phyloP scores from a whole-genome alignment of 1,140 invertebrate genomes.

The Cepaea nemoralis region DNA sequence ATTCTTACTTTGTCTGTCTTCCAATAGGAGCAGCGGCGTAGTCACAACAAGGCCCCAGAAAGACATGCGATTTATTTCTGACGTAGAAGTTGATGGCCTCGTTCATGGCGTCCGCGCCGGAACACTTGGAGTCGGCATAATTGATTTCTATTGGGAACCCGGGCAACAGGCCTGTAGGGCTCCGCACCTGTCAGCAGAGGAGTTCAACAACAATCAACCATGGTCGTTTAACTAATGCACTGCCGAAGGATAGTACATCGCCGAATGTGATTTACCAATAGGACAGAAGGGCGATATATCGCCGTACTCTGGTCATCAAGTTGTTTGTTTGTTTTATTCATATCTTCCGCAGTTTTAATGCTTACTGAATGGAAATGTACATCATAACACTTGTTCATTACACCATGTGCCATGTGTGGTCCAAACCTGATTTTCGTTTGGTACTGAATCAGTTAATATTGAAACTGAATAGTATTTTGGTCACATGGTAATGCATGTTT shows the following conservation, averaged over 20 bases:
- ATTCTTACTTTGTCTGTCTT: constrained; percentile 77
- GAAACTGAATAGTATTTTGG: background rate
- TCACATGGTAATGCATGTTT: background rate
- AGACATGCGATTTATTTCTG: constrained; percentile 77
- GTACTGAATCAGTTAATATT: too few relatives aligned
- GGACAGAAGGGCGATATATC: background rate
- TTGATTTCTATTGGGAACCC: constrained; percentile 41
- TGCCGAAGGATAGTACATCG: too few relatives aligned
- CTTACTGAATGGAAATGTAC: too few relatives aligned
- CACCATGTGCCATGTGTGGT: too few relatives aligned
- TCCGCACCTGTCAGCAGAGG: background rate
- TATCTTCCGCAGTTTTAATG: too few relatives aligned
- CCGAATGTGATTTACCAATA: background rate
- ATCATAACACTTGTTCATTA: too few relatives aligned
- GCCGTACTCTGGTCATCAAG: too few relatives aligned
- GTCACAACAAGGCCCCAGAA: constrained; percentile 90
- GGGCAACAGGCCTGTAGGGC: background rate
- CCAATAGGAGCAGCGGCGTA: constrained; percentile 92
- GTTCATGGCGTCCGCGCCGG: constrained; percentile 55
- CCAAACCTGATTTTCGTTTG: too few relatives aligned
- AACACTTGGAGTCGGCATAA: constrained; percentile 57
- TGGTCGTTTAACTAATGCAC: background rate
- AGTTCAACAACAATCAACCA: background rate
- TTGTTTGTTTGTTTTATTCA: too few relatives aligned
- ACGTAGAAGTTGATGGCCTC: constrained; percentile 62